Base-by-base conservation (phyloP, 2,797 vertebrate species). In the Gallinago solitaria region DNA sequence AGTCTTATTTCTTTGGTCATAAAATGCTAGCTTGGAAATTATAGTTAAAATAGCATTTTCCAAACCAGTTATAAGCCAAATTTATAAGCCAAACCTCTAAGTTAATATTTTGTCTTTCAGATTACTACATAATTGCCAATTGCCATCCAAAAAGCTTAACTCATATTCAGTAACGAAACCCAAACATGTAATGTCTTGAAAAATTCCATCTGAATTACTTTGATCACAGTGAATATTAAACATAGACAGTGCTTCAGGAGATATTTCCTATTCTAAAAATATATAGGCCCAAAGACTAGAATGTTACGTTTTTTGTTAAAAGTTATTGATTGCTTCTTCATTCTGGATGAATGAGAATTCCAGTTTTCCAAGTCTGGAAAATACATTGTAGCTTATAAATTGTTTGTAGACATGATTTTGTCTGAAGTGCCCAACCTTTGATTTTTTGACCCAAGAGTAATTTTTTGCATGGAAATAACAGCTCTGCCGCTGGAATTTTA, bases 171-270 rank as follows among this genome's bases (percentile, higher is more conserved):
- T 56, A 74, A 53, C 20, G 32, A 68, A 75, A 39, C 39, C 39
- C 12, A 10, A 28, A 7, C 0, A 0, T 19, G 10, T 8, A 27
- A 28, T 59, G 33, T n/a, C 76, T 71, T 41, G 35, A 71, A 73
- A 79, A 24, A 19, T 43, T 89, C 30, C 7, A 48, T 69, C 65
- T 74, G 3, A 51, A 60, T 19, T 3, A 33, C 17, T 33, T 28
- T 50, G 15, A 33, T 69, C 35, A 65, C 33, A 67, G 8, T 2
- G 69, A 81, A 24, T 5, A 47, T 3, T 43, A 5, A 51, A 25
- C 30, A 63, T 83, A 85, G 4, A 6, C 59, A 77, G 24, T n/a
- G 11, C 28, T 77, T 61, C 41, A 35, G 41, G n/a, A 73, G 23
- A 6, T 37, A 65, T 20, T 83, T 73, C 24, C 13, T 61, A 7